Evolutionary conservation across 2,113 vertebrate genomes (phyloP).

Genomic region (Caranx ignobilis): DNA sequence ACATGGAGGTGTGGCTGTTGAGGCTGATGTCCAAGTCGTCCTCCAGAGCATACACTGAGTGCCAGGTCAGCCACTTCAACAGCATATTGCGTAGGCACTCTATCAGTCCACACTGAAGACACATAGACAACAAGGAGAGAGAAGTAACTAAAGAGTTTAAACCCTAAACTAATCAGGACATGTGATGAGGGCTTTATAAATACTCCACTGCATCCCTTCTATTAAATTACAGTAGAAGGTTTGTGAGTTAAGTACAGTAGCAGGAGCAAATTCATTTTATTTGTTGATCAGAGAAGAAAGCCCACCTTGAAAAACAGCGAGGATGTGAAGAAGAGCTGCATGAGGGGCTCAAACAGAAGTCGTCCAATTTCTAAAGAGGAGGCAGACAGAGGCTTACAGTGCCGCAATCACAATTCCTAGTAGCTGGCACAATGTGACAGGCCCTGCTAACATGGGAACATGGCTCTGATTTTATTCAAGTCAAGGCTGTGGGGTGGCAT

Average conservation of each 20-base stretch:
- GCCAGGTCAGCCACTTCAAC: slow-evolving; percentile 91
- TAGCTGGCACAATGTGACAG: neutral
- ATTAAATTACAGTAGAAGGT: neutral
- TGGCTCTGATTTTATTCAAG: neutral
- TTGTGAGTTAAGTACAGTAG: neutral
- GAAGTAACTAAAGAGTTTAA: slow-evolving; percentile 1
- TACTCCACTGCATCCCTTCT: neutral
- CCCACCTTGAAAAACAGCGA: slow-evolving; percentile 94
- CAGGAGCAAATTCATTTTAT: neutral
- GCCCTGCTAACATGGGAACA: neutral
- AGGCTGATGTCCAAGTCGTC: slow-evolving; percentile 80
- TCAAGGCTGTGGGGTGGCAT: neutral
- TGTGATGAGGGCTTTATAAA: neutral
- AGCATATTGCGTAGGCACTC: slow-evolving; percentile 90
- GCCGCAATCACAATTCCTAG: neutral
- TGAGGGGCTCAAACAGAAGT: slow-evolving; percentile 88
- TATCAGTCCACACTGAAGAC: slow-evolving; percentile 89
- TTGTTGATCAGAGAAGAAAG: neutral
- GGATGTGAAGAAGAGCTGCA: slow-evolving; percentile 92
- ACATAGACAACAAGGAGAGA: slow-evolving; percentile 4
- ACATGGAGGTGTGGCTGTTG: slow-evolving; percentile 83
- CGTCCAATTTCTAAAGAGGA: slow-evolving; percentile 85
- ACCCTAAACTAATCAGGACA: neutral
- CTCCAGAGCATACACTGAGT: slow-evolving; percentile 77
- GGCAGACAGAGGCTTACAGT: slow-evolving; percentile 40